Evolutionary conservation across 2,888 invertebrate species (phyloP).

Genomic region (Deilephila porcellus): DNA sequence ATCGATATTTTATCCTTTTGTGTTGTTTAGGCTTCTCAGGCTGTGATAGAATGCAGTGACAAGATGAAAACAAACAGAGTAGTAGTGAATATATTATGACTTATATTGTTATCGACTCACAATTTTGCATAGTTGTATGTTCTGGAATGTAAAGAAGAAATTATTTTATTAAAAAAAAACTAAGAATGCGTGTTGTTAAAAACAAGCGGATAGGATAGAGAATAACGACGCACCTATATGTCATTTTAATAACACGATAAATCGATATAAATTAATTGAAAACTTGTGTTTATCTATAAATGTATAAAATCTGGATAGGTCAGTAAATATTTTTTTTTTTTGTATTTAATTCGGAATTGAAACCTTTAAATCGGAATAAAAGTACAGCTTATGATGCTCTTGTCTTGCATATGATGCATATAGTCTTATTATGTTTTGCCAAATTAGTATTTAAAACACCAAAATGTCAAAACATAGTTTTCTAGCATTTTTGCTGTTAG

Average conservation of each 20-base stretch:
- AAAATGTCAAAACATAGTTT: neutral
- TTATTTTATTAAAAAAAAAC: neutral
- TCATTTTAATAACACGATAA: neutral
- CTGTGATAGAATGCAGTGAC: slow-evolving; percentile 22
- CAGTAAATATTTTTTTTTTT: too few species aligned
- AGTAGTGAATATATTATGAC: neutral
- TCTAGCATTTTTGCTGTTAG: neutral
- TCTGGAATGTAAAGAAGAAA: too few species aligned
- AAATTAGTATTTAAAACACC: neutral
- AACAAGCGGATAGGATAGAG: neutral
- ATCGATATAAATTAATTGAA: neutral
- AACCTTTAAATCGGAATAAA: too few species aligned
- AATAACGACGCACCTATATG: slow-evolving; percentile 7
- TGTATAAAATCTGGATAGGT: too few species aligned
- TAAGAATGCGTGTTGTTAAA: neutral
- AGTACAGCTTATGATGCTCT: neutral
- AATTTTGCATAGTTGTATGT: neutral
- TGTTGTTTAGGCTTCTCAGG: neutral
- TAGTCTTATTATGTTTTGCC: neutral
- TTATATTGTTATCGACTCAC: neutral
- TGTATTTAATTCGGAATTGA: too few species aligned
- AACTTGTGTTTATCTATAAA: too few species aligned
- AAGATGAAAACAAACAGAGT: neutral
- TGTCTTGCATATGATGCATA: neutral
- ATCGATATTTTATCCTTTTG: neutral